phyloP scores from a whole-genome alignment of 2,797 vertebrate genomes.

The Prionace glauca region DNA sequence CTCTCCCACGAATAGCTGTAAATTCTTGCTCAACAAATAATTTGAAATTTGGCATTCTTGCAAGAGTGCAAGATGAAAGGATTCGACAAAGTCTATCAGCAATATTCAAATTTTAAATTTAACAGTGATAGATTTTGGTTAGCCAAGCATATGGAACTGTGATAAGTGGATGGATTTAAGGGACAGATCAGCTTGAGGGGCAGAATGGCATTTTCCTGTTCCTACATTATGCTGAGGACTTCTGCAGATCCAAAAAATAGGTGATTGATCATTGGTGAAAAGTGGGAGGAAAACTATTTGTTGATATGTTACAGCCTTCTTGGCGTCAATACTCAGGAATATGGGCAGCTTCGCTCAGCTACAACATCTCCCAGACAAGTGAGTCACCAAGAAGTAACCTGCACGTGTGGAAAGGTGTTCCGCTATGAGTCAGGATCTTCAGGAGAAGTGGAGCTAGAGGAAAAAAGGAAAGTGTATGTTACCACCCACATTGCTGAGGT shows the following conservation, averaged over 20 bases:
- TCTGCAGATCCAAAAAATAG: neutral
- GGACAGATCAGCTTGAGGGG: no score
- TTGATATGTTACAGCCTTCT: neutral
- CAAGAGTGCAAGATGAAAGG: no score
- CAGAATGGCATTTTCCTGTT: neutral
- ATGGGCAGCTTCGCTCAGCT: neutral
- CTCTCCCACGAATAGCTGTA: no score
- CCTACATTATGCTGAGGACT: neutral
- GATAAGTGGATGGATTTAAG: no score
- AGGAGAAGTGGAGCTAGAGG: neutral
- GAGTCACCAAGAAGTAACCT: no score
- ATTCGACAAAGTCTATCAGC: no score
- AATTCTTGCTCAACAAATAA: no score
- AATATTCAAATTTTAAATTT: no score
- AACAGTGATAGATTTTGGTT: no score
- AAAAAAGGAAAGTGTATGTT: neutral
- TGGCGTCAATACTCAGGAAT: neutral
- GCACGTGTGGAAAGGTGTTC: neutral
- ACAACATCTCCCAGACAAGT: neutral
- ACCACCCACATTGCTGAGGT: no score
- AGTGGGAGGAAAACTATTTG: neutral
- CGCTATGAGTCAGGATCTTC: neutral
- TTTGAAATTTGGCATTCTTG: no score
- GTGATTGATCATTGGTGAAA: neutral
- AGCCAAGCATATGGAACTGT: no score